Evolutionary conservation across 2,888 invertebrate genomes (phyloP).

Genomic region (Heliconius cydno): DNA sequence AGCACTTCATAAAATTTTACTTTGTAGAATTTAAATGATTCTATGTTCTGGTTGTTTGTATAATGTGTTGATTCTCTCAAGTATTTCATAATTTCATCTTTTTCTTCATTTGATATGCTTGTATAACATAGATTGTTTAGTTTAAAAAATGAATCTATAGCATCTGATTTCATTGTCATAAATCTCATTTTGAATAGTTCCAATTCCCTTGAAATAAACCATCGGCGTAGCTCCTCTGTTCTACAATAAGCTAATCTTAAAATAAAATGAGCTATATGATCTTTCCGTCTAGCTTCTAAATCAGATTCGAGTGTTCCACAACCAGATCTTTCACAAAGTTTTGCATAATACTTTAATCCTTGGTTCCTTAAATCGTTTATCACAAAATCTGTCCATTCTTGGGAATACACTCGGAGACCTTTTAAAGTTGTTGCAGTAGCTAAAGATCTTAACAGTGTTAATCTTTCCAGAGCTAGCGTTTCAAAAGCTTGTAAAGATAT

Average conservation of each 20-base stretch:
- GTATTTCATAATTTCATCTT: slow-evolving; percentile 83
- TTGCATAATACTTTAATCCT: slow-evolving; percentile 86
- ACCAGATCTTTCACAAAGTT: slow-evolving; percentile 83
- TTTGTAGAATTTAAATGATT: slow-evolving; percentile 88
- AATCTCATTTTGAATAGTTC: slow-evolving; percentile 94
- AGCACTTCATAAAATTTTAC: slow-evolving; percentile 93
- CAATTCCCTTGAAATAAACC: slow-evolving; percentile 95
- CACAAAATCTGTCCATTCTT: slow-evolving; percentile 87
- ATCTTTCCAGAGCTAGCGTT: slow-evolving; percentile 91
- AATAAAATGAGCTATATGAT: slow-evolving; percentile 97
- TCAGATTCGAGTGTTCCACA: slow-evolving; percentile 84
- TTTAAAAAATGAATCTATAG: slow-evolving; percentile 86
- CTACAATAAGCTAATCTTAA: slow-evolving; percentile 95
- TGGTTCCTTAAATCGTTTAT: slow-evolving; percentile 86
- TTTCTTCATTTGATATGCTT: slow-evolving; percentile 87
- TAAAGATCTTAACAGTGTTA: slow-evolving; percentile 90
- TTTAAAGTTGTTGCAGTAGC: slow-evolving; percentile 88
- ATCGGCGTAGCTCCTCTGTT: slow-evolving; percentile 91
- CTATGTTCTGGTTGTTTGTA: slow-evolving; percentile 82
- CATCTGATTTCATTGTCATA: slow-evolving; percentile 84
- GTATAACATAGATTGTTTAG: slow-evolving; percentile 86
- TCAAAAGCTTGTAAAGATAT: slow-evolving; percentile 93
- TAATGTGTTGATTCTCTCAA: slow-evolving; percentile 85
- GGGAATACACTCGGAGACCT: slow-evolving; percentile 84
- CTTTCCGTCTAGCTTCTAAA: slow-evolving; percentile 87